A percentile compares a stretch with the other conserved stretches of the same genome.
Evolutionary conservation across 2,888 invertebrate species (phyloP).

Genomic region (Eupithecia insigniata): DNA sequence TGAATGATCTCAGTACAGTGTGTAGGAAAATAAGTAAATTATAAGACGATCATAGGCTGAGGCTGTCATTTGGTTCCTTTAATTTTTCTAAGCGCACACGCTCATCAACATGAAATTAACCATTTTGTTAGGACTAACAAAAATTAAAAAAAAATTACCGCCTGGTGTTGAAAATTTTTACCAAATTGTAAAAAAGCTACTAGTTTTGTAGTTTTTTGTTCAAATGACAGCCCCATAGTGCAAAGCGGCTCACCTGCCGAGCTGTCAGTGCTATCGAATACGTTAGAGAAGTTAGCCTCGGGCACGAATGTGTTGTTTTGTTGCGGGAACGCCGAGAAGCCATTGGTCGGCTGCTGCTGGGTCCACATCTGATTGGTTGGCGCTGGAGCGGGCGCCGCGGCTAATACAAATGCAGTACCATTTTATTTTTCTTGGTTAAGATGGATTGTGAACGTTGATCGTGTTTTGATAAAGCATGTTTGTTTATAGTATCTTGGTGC

Average conservation of each 20-base stretch:
- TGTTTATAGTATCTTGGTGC: not conserved
- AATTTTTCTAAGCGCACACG: not conserved
- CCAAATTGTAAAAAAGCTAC: slow-evolving; percentile 14
- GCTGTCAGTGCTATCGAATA: slow-evolving; percentile 90
- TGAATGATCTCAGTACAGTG: slow-evolving; percentile 26
- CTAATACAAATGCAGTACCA: slow-evolving; percentile 32
- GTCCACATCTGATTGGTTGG: slow-evolving; percentile 50
- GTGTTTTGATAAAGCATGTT: not conserved
- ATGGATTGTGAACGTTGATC: not conserved
- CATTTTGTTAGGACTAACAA: too few relatives aligned
- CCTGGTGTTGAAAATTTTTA: not conserved
- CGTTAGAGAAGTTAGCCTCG: slow-evolving; percentile 94
- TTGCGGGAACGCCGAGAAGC: slow-evolving; percentile 62
- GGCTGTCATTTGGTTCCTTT: slow-evolving; percentile 43
- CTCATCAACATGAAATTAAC: too few relatives aligned
- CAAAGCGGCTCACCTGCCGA: slow-evolving; percentile 84
- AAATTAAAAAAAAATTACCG: too few relatives aligned
- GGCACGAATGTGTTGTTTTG: slow-evolving; percentile 87
- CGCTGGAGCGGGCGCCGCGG: slow-evolving; percentile 54
- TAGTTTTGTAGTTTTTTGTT: slow-evolving; percentile 27
- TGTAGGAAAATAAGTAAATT: slow-evolving; percentile 34
- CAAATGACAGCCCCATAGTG: slow-evolving; percentile 49
- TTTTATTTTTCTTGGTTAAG: not conserved
- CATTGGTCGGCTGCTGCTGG: slow-evolving; percentile 60
- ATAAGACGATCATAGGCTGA: slow-evolving; percentile 38